phyloP scores from a whole-genome alignment of 2,113 vertebrate species.

The Fulmarus glacialis region DNA sequence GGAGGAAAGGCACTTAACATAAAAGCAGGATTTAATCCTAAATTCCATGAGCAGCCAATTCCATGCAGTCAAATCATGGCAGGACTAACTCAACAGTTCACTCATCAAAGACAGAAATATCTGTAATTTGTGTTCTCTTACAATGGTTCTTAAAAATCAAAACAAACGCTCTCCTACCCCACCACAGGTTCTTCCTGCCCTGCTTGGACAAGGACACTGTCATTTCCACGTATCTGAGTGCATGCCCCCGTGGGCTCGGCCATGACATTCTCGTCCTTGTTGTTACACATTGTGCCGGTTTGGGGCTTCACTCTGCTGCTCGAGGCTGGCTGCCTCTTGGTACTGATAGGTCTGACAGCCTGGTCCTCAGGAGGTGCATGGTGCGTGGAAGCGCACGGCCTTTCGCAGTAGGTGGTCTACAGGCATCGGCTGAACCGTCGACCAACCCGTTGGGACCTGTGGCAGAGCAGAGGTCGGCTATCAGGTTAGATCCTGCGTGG shows the following conservation, averaged over 20 bases:
- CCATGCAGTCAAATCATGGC: background rate
- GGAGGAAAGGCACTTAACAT: background rate
- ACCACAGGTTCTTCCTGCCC: background rate
- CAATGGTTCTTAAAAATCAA: background rate
- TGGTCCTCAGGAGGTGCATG: background rate
- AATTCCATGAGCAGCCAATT: background rate
- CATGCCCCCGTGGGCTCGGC: rapidly evolving
- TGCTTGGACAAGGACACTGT: background rate
- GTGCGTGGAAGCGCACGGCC: rapidly evolving
- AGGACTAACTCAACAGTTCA: background rate
- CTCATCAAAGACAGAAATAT: background rate
- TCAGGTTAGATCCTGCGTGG: background rate
- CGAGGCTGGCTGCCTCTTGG: background rate
- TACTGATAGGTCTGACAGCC: background rate
- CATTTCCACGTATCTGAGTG: background rate
- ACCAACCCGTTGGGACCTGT: background rate
- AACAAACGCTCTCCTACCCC: background rate
- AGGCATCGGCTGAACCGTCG: background rate
- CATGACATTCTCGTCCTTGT: background rate
- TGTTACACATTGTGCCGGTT: background rate
- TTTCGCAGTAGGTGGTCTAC: background rate
- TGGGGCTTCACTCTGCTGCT: background rate
- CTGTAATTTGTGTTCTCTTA: background rate
- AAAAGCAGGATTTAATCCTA: background rate
- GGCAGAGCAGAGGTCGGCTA: background rate